These are phyloP conservation scores for Pithys albifrons DNA, from an alignment of 2,113 vertebrate genomes.

Conservation along the genomic window DNA sequence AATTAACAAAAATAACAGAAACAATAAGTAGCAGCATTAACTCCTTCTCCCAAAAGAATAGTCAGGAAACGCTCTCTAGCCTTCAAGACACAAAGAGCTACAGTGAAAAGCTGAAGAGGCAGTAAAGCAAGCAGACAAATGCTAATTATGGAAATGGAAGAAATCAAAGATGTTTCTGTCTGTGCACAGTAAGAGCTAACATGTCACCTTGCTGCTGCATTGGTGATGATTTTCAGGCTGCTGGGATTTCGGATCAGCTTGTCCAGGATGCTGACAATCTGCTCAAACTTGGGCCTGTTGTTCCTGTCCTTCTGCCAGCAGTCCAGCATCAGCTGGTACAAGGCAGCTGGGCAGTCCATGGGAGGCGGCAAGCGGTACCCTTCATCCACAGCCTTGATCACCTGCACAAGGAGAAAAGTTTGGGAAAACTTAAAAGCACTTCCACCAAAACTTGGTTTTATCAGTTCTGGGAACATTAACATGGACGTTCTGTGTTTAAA, in stretches of 20 bases:
- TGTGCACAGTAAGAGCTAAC: background rate
- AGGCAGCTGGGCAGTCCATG: slow-evolving; percentile 97
- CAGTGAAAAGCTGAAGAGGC: background rate
- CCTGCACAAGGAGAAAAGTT: slow-evolving; percentile 77
- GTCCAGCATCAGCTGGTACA: slow-evolving; percentile 98
- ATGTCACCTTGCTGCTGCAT: slow-evolving; percentile 90
- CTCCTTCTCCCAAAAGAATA: background rate
- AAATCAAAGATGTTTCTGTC: background rate
- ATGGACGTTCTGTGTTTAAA: slow-evolving; percentile 10
- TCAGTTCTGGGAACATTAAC: background rate
- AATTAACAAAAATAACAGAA: background rate
- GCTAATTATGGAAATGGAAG: background rate
- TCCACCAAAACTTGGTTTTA: background rate
- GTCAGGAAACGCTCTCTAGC: background rate
- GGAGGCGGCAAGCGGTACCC: slow-evolving; percentile 95
- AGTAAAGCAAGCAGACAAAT: background rate
- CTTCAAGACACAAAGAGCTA: background rate
- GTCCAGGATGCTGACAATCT: slow-evolving; percentile 98
- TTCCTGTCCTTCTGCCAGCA: slow-evolving; percentile 99
- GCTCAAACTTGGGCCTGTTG: slow-evolving; percentile 97
- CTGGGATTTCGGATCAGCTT: slow-evolving; percentile 97
- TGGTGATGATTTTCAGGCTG: slow-evolving; percentile 95
- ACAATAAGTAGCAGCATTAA: background rate
- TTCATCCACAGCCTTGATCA: slow-evolving; percentile 98
- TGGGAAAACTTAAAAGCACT: background rate